Evolutionary conservation across 2,888 invertebrate genomes (phyloP), one percentile per base, ranked within the genome.

Genomic region (Agrilus mali): DNA sequence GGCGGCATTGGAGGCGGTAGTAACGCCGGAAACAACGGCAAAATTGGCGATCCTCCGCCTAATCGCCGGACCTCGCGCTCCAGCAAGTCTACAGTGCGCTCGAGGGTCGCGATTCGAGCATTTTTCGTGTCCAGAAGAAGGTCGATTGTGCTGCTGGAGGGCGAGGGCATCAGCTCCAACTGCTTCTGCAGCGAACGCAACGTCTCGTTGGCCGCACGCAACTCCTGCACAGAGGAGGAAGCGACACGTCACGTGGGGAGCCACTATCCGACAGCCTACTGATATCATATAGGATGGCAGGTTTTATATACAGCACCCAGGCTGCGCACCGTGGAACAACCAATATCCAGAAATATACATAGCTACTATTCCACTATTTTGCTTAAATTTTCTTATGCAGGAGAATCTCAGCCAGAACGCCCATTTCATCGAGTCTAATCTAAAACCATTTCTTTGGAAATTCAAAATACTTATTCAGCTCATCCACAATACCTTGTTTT

Each of bases 101-200:
- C 89, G 70, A 92, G 76, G 52, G 84, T 85, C 63, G 82, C 78
- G 68, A 90, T 87, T 68, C 87, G 78, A 61, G 84, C 83, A 70
- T 88, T 88, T 80, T 88, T 82, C 58, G 83, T 84, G 73, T 83
- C 84, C 71, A 85, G 76, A 67, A 84, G 81, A 59, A 83, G 82
- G 57, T 80, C 80, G 67, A 84, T 76, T 56, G 83, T 82, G 66
- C 81, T 82, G 67, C 73, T 74, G 64, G 63, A 73, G 68, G 63
- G 73, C 70, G 63, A 73, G 68, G 65, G 82, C 66, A 79, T 79
- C 62, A 82, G 75, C 72, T 84, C 84, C 77, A 84, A 73, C 72
- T 83, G 82, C 66, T 70, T 73, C 76, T 84, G 83, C 71, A 84
- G 80, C 69, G 80, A 78, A 75, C 82, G 82, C 75, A 85, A 78